A percentile compares a stretch with the other conserved stretches of the same genome.
phyloP scores from a whole-genome alignment of 2,113 vertebrate species.

The Sylvicapra grimmia region DNA sequence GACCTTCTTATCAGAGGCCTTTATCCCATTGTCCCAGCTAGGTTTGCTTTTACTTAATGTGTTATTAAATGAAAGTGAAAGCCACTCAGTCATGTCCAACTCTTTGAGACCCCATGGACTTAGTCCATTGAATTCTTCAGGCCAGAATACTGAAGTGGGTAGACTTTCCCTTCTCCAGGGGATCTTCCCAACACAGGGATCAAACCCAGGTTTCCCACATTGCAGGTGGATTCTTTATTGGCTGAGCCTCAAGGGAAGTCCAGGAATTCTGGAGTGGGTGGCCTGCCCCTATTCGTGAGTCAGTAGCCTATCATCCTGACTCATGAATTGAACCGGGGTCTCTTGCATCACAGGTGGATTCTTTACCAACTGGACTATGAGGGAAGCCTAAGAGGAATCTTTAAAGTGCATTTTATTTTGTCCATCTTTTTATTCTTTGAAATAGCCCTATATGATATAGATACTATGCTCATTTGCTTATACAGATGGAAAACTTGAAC shows the following conservation, averaged over 20 bases:
- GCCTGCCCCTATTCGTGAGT: too few relatives aligned
- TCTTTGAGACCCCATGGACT: neutral
- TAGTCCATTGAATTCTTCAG: neutral
- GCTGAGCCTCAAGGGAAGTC: too few relatives aligned
- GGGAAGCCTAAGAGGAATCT: neutral
- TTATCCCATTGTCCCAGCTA: neutral
- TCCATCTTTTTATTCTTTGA: neutral
- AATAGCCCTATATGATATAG: neutral
- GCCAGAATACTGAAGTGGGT: neutral
- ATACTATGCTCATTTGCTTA: neutral
- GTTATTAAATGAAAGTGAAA: neutral
- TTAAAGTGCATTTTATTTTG: neutral
- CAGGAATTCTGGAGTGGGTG: too few relatives aligned
- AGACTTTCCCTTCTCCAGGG: too few relatives aligned
- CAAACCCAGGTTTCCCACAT: too few relatives aligned
- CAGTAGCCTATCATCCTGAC: too few relatives aligned
- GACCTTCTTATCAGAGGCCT: neutral
- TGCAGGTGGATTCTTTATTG: fast-evolving
- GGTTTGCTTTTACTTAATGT: neutral
- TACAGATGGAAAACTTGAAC: neutral
- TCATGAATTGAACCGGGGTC: fast-evolving
- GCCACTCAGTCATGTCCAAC: neutral
- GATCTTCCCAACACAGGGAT: too few relatives aligned
- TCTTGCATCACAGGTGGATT: too few relatives aligned
- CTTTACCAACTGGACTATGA: neutral